Evolutionary conservation across 2,113 vertebrate species (phyloP), one percentile per base, ranked within the genome.

Genomic region (Perca schrenkii): DNA sequence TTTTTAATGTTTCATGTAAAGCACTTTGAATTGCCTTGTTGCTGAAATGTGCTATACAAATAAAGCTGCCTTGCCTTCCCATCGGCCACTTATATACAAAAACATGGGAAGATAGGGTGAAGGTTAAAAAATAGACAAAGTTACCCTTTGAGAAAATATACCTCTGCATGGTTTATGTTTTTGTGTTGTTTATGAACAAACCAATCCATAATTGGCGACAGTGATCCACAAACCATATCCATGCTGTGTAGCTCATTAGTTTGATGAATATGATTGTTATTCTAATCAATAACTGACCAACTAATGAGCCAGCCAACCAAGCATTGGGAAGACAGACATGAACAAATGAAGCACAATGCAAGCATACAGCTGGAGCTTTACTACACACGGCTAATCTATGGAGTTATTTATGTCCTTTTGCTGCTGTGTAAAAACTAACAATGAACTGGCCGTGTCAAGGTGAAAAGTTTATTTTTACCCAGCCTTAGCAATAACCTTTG

Each of bases 241-340:
- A 49, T 17, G 40, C 69, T 47, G 34, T 16, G 12, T n/a, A 78
- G 50, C 89, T 88, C 73, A 88, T 90, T 89, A 86, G 68, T 77
- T 83, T 92, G 83, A 90, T 74, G 57, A 86, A 83, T 83, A 85
- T 72, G 58, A 80, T 25, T 22, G 5, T 69, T 75, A 65, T 58
- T 62, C n/a, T 40, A 62, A 90, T 90, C 85, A 84, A 87, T 89
- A 87, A 49, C 63, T 54, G 68, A 56, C 43, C 49, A 22, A 60
- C 58, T 83, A 86, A 87, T 87, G 82, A 88, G 82, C 52, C 52
- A 65, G 50, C 21, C 40, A 57, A 56, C 60, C 77, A 66, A 58
- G 60, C 77, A 70, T 22, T 34, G 31, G 70, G 17, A 60, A 60
- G 63, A 66, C 56, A 65, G 40, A 75, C 70, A 54, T 50, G 11